Conservation (phyloP, 2,797 vertebrate genomes). For the Sebastes reedi region DNA sequence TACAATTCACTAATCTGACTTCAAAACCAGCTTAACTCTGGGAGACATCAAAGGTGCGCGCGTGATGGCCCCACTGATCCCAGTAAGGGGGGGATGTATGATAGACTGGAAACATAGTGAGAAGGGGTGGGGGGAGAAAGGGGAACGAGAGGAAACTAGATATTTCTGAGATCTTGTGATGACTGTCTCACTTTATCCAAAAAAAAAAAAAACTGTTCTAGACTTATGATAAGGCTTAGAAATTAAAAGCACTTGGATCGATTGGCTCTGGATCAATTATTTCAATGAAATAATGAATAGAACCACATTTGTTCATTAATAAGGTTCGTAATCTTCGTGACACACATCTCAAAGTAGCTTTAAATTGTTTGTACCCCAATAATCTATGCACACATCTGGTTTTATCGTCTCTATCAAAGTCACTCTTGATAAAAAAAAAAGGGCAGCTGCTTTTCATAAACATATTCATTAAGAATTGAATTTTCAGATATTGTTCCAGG, state of each 20-base stretch:
- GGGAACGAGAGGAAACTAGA: constrained; percentile 63
- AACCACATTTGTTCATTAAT: constrained; percentile 10
- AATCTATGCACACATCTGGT: constrained; percentile 33
- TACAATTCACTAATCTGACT: constrained; percentile 84
- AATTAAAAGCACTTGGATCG: constrained; percentile 1
- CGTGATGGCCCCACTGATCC: constrained; percentile 83
- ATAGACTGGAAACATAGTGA: constrained; percentile 80
- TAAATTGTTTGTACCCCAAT: constrained; percentile 16
- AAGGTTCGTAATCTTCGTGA: background rate
- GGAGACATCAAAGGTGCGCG: constrained; percentile 83
- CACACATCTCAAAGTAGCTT: constrained; percentile 8
- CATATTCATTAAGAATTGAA: constrained; percentile 73
- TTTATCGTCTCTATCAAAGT: constrained; percentile 40
- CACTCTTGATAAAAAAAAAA: constrained; percentile 52
- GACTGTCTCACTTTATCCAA: constrained; percentile 66
- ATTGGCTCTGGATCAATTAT: constrained; percentile 15
- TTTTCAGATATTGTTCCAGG: constrained; percentile 51
- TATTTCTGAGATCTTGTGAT: constrained; percentile 77
- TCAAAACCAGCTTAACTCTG: constrained; percentile 83
- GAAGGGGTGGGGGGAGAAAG: constrained; percentile 43
- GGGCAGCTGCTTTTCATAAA: constrained; percentile 57
- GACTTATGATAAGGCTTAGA: constrained; percentile 56
- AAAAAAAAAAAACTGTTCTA: constrained; percentile 26
- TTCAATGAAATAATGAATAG: constrained; percentile 23
- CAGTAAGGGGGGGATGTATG: constrained; percentile 80